These are phyloP conservation scores for Leptopilina drosophilae DNA, from an alignment of 2,888 invertebrate genomes.

Conservation along the genomic window DNA sequence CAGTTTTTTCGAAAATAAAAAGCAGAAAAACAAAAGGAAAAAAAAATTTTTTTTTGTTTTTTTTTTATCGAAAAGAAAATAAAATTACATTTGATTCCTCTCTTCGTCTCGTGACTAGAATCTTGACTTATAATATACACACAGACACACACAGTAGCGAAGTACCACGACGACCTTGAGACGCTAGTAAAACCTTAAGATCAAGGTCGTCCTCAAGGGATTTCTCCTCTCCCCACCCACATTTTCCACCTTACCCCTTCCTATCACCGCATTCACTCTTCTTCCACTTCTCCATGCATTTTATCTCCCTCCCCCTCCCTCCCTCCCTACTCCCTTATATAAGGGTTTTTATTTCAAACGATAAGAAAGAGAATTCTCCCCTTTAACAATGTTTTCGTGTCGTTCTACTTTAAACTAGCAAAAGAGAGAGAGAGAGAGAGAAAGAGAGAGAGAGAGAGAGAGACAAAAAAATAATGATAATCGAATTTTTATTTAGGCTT, in stretches of 20 bases:
- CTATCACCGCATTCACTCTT: no score
- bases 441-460: slow-evolving; percentile 46
- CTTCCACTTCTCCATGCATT: no score
- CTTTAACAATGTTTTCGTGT: slow-evolving; percentile 76
- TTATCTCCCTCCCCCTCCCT: background rate
- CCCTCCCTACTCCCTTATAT: background rate
- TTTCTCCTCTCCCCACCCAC: slow-evolving; percentile 1
- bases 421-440: slow-evolving; percentile 35
- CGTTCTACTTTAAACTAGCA: slow-evolving; percentile 71
- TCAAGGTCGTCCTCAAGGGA: slow-evolving; percentile 54
- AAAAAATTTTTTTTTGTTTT: no score
- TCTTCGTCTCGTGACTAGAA: slow-evolving; percentile 33
- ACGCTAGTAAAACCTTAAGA: slow-evolving; percentile 54
- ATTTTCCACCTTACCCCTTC: no score
- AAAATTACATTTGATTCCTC: background rate
- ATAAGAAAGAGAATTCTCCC: slow-evolving; percentile 58
- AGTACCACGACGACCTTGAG: slow-evolving; percentile 53
- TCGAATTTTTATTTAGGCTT: slow-evolving; percentile 73
- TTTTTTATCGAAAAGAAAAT: no score
- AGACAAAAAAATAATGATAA: no score
- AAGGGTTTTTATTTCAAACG: slow-evolving; percentile 7
- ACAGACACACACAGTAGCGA: no score
- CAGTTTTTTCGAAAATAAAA: no score
- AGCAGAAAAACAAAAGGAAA: no score
- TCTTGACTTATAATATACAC: slow-evolving; percentile 34